Percentiles rank a stretch among this genome's conserved stretches.
These are phyloP conservation scores for Noctua pronuba DNA, from an alignment of 2,888 invertebrate species.

Conservation along the genomic window DNA sequence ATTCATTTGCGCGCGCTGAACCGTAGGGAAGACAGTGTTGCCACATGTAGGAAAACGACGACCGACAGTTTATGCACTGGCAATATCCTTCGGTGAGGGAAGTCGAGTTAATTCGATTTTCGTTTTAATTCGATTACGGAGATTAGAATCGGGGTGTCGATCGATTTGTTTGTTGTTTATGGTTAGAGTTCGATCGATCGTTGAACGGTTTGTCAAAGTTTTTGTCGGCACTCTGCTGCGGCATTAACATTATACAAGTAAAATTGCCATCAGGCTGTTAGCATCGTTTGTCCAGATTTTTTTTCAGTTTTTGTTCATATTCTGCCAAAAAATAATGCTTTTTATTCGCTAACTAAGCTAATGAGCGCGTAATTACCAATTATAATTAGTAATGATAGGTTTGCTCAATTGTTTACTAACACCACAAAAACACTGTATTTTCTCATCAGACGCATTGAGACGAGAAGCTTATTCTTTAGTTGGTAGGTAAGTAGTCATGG, in stretches of 20 bases:
- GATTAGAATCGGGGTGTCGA: constrained; percentile 9
- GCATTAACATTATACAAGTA: neutral
- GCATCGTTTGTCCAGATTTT: neutral
- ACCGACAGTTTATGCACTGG: constrained; percentile 52
- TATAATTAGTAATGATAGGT: neutral
- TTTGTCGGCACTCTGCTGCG: neutral
- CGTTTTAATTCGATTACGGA: constrained; percentile 14
- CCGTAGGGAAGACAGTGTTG: constrained; percentile 56
- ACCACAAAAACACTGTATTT: neutral
- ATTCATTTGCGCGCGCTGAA: constrained; percentile 37
- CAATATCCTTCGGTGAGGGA: constrained; percentile 60
- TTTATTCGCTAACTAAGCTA: neutral
- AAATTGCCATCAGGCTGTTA: neutral
- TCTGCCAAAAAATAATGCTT: neutral
- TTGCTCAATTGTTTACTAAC: constrained; percentile 5
- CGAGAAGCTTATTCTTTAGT: neutral
- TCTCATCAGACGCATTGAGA: neutral
- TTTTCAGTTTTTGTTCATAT: no score
- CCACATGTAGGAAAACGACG: constrained; percentile 59
- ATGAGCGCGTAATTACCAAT: neutral
- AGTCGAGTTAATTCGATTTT: constrained; percentile 27
- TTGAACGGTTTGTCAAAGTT: neutral
- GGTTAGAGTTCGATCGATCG: neutral
- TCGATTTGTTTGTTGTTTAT: constrained; percentile 7
- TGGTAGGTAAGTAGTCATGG: neutral